Conservation (phyloP, 1,140 invertebrate genomes). For the Drosophila equinoxialis region DNA sequence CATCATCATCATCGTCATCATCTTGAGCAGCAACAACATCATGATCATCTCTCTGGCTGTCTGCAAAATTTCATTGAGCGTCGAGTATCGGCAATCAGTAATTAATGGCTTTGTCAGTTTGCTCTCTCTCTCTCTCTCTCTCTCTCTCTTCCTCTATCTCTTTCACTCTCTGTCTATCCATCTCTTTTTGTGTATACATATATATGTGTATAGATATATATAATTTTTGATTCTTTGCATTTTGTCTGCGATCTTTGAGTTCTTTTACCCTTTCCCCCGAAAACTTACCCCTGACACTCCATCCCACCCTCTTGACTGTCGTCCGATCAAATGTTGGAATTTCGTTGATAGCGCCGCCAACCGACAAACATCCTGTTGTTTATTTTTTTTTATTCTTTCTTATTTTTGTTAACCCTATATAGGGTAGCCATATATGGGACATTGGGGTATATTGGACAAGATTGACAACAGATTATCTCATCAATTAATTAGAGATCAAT, state of each 20-base stretch:
- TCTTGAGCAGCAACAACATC: background rate
- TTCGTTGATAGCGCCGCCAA: constrained; percentile 78
- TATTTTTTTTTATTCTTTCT: constrained; percentile 23
- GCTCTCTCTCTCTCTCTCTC: constrained; percentile 1
- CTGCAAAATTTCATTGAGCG: constrained; percentile 66
- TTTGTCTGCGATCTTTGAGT: constrained; percentile 69
- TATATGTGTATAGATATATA: constrained; percentile 46
- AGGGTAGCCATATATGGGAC: background rate
- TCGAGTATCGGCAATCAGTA: constrained; percentile 75
- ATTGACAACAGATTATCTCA: too few relatives aligned
- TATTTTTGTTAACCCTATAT: constrained; percentile 37
- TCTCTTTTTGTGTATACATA: constrained; percentile 29
- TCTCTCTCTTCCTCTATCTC: background rate
- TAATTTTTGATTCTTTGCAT: constrained; percentile 75
- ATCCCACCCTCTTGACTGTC: constrained; percentile 5
- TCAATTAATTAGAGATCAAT: too few relatives aligned
- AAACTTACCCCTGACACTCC: background rate
- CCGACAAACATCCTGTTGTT: constrained; percentile 70
- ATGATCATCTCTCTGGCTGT: constrained; percentile 7
- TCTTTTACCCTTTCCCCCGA: constrained; percentile 16
- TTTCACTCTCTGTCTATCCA: background rate
- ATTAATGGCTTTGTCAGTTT: constrained; percentile 74
- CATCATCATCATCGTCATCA: background rate
- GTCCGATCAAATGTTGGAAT: constrained; percentile 74
- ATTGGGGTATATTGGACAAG: background rate